These are phyloP conservation scores for Phocides pigmalion DNA, from an alignment of 1,140 invertebrate genomes.

Conservation along the genomic window DNA sequence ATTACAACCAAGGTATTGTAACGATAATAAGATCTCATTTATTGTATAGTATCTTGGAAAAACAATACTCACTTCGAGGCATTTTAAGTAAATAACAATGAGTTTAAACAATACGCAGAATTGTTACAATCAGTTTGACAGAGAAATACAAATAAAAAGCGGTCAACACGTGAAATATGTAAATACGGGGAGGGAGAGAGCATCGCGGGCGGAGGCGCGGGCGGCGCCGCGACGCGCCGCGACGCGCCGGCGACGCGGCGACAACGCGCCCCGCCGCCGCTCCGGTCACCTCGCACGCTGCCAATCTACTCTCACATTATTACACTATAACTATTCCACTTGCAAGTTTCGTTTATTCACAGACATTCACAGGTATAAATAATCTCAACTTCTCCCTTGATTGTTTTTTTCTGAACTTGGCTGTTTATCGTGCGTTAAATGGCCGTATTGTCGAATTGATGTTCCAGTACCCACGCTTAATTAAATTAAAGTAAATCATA, in stretches of 20 bases:
- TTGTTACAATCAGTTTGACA: constrained; percentile 7
- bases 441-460: not conserved
- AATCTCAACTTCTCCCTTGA: constrained; percentile 3
- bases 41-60: no score
- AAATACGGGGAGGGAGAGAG: constrained; percentile 13
- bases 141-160: constrained; percentile 3
- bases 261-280: constrained; percentile 23
- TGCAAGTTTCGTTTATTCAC: constrained; percentile 20
- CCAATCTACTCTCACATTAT: constrained; percentile 33
- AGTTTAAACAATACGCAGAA: not conserved
- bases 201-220: not conserved
- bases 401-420: constrained; percentile 16
- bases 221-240: constrained; percentile 29
- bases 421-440: constrained; percentile 4
- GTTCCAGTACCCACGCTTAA: no score
- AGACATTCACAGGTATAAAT: constrained; percentile 22
- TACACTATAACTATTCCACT: constrained; percentile 24
- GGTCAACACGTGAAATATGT: constrained; percentile 16
- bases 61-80: no score
- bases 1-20: no score
- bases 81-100: not conserved
- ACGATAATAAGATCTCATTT: no score
- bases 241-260: constrained; percentile 15
- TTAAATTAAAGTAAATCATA: not conserved
- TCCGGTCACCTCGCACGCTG: constrained; percentile 18